Conservation (phyloP, 2,888 invertebrate genomes). For the Hirtodrosophila confusa region DNA sequence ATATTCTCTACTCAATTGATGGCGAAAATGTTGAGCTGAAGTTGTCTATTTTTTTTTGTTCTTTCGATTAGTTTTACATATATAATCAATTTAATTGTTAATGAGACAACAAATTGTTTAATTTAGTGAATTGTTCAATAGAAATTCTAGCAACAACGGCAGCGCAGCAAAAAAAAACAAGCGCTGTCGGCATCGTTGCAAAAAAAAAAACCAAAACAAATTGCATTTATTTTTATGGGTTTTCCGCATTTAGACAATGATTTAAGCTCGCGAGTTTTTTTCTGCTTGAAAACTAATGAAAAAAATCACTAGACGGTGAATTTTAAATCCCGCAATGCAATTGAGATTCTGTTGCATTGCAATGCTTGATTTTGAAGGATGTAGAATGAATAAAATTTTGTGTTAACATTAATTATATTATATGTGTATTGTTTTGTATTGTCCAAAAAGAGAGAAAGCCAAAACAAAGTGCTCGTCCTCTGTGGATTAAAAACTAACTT, state of each 20-base stretch:
- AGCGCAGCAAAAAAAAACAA: background rate
- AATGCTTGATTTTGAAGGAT: too few species aligned
- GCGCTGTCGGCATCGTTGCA: conserved; percentile 26
- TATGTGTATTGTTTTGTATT: too few species aligned
- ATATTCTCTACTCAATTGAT: conserved; percentile 17
- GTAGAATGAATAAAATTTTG: too few species aligned
- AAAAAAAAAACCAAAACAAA: conserved; percentile 25
- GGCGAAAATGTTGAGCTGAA: conserved; percentile 51
- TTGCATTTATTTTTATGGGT: conserved; percentile 4
- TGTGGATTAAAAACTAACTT: too few species aligned
- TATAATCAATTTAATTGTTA: conserved; percentile 47
- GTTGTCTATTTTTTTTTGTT: conserved; percentile 20
- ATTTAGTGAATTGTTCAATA: conserved; percentile 61
- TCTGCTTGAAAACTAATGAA: too few species aligned
- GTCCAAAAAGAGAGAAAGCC: too few species aligned
- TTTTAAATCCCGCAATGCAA: too few species aligned
- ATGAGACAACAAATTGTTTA: conserved; percentile 54
- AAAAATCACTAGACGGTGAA: too few species aligned
- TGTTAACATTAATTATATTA: too few species aligned
- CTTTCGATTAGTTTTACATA: conserved; percentile 47
- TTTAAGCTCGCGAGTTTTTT: too few species aligned
- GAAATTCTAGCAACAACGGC: conserved; percentile 20
- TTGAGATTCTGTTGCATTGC: too few species aligned
- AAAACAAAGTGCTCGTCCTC: too few species aligned
- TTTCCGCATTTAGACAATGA: background rate